Evolutionary conservation across 2,888 invertebrate genomes (phyloP).

Genomic region (Standfussiana lucernea): DNA sequence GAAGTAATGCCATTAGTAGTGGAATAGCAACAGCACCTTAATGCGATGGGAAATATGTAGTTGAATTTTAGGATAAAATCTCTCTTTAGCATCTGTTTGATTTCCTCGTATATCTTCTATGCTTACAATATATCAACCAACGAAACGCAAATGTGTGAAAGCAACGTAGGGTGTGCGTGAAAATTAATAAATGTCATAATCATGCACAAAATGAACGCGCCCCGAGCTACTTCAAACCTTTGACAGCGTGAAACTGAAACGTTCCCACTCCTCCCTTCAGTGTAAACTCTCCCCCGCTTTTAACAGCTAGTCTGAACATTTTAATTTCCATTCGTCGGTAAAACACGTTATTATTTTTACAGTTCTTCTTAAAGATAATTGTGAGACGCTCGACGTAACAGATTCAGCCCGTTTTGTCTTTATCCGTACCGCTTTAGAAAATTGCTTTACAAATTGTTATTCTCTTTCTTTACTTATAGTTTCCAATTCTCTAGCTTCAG

Average conservation of each 20-base stretch:
- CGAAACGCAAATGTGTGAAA: conserved; percentile 57
- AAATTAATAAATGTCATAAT: conserved; percentile 78
- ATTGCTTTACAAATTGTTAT: conserved; percentile 31
- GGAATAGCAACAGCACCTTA: not conserved
- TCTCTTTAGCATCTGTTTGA: not conserved
- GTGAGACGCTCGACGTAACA: conserved; percentile 65
- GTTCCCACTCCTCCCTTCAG: conserved; percentile 70
- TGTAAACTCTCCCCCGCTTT: conserved; percentile 66
- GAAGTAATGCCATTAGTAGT: conserved; percentile 4
- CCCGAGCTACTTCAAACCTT: conserved; percentile 71
- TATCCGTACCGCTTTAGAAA: conserved; percentile 13
- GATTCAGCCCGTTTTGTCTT: conserved; percentile 36
- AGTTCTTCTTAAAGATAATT: conserved; percentile 69
- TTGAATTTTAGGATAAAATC: not conserved
- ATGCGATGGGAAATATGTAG: not conserved
- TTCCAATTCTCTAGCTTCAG: conserved; percentile 12
- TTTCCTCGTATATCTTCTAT: conserved; percentile 15
- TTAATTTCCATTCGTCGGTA: conserved; percentile 74
- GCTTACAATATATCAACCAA: conserved; percentile 37
- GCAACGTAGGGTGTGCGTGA: conserved; percentile 64
- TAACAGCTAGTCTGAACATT: conserved; percentile 72
- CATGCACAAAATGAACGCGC: conserved; percentile 70
- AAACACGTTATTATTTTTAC: conserved; percentile 76
- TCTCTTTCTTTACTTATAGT: conserved; percentile 19
- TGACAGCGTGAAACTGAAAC: conserved; percentile 76